Conservation (phyloP, 1,140 invertebrate species). For the Frieseomelitta varia region DNA sequence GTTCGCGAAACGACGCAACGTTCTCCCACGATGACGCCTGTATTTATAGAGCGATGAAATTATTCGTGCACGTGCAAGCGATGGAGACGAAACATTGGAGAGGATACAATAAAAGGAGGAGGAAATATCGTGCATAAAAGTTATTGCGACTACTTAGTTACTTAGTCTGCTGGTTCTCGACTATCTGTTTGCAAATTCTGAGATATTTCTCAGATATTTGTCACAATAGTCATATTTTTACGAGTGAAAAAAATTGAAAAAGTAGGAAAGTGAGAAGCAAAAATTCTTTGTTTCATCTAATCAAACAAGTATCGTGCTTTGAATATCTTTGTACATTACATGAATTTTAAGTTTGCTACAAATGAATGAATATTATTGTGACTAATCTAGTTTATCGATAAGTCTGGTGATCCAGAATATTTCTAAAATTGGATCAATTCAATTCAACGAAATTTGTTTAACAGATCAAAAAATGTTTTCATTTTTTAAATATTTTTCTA, state of each 20-base stretch:
- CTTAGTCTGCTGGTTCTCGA: background rate
- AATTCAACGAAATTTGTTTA: background rate
- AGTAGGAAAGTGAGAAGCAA: background rate
- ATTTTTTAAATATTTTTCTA: background rate
- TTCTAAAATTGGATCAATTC: background rate
- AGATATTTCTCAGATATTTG: background rate
- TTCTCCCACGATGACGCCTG: background rate
- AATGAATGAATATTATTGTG: background rate
- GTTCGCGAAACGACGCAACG: background rate
- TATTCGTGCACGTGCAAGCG: conserved; percentile 9
- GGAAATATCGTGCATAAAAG: background rate
- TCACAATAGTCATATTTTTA: no score
- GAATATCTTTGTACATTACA: background rate
- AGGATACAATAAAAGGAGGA: background rate
- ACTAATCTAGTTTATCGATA: background rate
- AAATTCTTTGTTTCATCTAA: background rate
- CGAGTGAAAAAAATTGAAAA: background rate
- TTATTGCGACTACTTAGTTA: background rate
- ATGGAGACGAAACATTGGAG: background rate
- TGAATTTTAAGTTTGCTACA: background rate
- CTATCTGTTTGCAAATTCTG: background rate
- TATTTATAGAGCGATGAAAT: conserved; percentile 25
- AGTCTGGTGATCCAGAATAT: background rate
- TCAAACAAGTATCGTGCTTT: background rate
- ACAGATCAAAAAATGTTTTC: background rate